Evolutionary conservation across 2,797 vertebrate species (phyloP), one percentile per base, ranked within the genome.

Genomic region (Takifugu rubripes): DNA sequence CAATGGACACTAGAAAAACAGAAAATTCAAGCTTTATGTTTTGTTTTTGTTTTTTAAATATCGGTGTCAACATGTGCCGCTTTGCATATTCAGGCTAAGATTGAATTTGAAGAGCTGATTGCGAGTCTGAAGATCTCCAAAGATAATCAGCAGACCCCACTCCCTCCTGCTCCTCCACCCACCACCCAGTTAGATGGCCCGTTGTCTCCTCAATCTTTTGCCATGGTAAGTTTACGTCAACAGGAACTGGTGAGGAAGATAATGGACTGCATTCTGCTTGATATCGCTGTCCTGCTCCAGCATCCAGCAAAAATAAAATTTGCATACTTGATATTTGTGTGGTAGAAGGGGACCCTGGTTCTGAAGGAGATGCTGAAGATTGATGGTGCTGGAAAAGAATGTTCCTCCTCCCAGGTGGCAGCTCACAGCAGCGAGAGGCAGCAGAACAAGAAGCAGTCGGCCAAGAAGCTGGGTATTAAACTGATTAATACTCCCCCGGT

Each of bases 361-460:
- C 88, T 99, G 25, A 99, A 99, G 87, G 97, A 99, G 88, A 99
- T 99, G 90, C 88, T 99, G 59, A 99, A 99, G 89, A 99, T 99
- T 50, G 96, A 98, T 75, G 68, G 89, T 40, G 78, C 91, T 42
- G 91, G 90, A 68, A 21, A 76, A 55, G 52, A 67, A 77, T 91
- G 89, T 65, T 75, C 74, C 31, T 49, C 79, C 54, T 5, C 84
- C 63, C 81, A 83, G 65, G 74, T 85, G 67, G 36, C 72, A 0
- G 62, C 69, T 33, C 75, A 68, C 68, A 79, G 81, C 15, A 82
- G 64, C 14, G 84, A 77, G 62, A 77, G 90, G 69, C 86, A 90
- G 75, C 87, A 91, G 48, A 88, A 82, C 81, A 93, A 90, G 48
- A 90, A 91, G 50, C 90, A 90, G 47, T 91, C 92, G n/a, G 85